phyloP scores from a whole-genome alignment of 2,888 invertebrate species.

The Chydorus sphaericus region DNA sequence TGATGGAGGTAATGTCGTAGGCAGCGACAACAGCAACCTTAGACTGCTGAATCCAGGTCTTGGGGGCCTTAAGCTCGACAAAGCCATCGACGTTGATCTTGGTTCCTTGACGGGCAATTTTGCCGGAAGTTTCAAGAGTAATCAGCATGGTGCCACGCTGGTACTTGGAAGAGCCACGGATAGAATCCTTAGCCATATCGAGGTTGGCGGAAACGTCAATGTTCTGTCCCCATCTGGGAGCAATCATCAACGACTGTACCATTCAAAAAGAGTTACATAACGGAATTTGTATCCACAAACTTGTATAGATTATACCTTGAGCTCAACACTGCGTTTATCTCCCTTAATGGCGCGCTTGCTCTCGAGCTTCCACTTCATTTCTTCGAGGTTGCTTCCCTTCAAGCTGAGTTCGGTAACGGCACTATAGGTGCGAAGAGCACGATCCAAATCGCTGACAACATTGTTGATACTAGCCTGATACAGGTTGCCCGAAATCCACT shows the following conservation, averaged over 20 bases:
- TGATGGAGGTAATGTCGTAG: not conserved
- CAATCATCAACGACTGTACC: conserved; percentile 2
- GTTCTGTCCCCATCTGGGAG: conserved; percentile 12
- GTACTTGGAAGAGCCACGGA: conserved; percentile 2
- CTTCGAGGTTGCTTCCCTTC: conserved; percentile 1
- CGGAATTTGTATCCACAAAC: not conserved
- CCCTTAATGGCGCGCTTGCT: conserved; percentile 4
- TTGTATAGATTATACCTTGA: conserved; percentile 2
- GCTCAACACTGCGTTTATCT: conserved; percentile 9
- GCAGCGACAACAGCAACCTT: conserved; percentile 5
- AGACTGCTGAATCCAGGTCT: conserved; percentile 15
- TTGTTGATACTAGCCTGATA: conserved; percentile 6
- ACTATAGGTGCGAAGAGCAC: not conserved
- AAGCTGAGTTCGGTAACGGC: conserved; percentile 9
- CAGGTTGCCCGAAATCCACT: not conserved
- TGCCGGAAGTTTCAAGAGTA: conserved; percentile 10
- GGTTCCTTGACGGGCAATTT: not conserved
- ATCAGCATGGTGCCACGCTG: conserved; percentile 10
- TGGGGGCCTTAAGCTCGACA: conserved; percentile 14
- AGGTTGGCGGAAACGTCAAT: conserved; percentile 10
- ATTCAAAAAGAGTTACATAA: not conserved
- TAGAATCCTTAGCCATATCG: conserved; percentile 7
- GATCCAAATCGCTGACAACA: conserved; percentile 1
- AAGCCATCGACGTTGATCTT: conserved; percentile 10
- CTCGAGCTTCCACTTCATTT: not conserved